These are phyloP conservation scores for Byasa hedistus DNA, from an alignment of 2,888 invertebrate genomes.

Conservation along the genomic window DNA sequence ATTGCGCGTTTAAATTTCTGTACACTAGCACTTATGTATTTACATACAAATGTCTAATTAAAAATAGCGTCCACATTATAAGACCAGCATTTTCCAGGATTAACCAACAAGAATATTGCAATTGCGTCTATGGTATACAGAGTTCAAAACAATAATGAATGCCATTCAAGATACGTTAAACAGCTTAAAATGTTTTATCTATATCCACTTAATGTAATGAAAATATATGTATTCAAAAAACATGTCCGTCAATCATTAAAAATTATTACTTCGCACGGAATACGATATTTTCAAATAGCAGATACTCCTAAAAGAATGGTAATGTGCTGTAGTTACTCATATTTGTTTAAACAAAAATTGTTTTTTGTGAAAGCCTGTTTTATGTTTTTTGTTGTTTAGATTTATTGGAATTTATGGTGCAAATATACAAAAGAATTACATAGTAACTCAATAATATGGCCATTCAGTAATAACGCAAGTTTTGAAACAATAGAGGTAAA, in stretches of 20 bases:
- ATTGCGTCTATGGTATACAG: constrained; percentile 32
- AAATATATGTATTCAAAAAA: constrained; percentile 77
- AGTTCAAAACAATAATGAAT: constrained; percentile 34
- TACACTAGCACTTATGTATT: too few species aligned
- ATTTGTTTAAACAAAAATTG: constrained; percentile 1
- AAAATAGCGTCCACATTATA: not conserved
- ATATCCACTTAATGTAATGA: constrained; percentile 30
- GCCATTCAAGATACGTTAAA: constrained; percentile 9
- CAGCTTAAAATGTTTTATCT: constrained; percentile 17
- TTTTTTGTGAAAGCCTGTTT: not conserved
- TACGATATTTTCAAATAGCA: constrained; percentile 84
- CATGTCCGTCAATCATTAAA: constrained; percentile 81
- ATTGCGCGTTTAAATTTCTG: too few species aligned
- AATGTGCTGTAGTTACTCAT: constrained; percentile 29
- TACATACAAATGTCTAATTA: not conserved
- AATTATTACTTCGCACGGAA: constrained; percentile 72
- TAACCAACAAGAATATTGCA: constrained; percentile 20
- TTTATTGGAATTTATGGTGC: constrained; percentile 82
- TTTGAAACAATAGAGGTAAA: constrained; percentile 20
- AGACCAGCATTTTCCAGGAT: constrained; percentile 10
- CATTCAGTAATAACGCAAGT: constrained; percentile 6
- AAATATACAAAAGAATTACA: constrained; percentile 67
- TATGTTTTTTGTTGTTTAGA: constrained; percentile 47
- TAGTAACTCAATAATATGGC: constrained; percentile 35
- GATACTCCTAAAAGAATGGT: constrained; percentile 80